Evolutionary conservation across 2,113 vertebrate species (phyloP).

Genomic region (Lepisosteus oculatus): DNA sequence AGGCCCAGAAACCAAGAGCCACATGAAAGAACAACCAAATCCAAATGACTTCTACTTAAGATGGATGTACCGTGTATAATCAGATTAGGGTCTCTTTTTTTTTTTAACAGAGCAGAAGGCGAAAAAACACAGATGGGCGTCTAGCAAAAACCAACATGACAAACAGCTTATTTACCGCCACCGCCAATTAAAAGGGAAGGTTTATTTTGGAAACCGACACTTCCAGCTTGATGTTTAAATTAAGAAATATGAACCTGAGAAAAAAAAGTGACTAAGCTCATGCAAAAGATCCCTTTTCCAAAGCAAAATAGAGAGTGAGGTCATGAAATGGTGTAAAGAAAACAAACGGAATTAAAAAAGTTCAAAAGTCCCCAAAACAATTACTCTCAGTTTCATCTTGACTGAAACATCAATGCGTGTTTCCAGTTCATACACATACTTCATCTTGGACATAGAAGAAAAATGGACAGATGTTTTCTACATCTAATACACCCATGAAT

Average conservation of each 20-base stretch:
- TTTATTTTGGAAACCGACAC: slow-evolving; percentile 35
- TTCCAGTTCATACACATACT: no score
- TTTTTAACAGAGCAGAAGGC: slow-evolving; percentile 24
- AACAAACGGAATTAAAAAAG: no score
- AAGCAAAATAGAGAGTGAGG: slow-evolving; percentile 30
- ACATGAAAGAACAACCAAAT: slow-evolving; percentile 42
- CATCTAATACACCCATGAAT: background rate
- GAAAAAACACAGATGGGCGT: slow-evolving; percentile 18
- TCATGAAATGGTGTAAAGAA: no score
- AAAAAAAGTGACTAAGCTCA: slow-evolving; percentile 28
- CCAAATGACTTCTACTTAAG: slow-evolving; percentile 42
- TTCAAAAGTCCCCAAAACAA: no score
- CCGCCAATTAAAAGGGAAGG: slow-evolving; percentile 37
- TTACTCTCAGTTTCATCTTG: no score
- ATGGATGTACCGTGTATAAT: slow-evolving; percentile 56
- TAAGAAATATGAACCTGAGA: slow-evolving; percentile 29
- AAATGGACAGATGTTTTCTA: background rate
- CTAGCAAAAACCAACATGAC: slow-evolving; percentile 23
- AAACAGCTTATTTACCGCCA: slow-evolving; percentile 35
- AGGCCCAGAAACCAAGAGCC: slow-evolving; percentile 38
- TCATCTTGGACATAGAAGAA: background rate
- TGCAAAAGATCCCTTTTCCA: slow-evolving; percentile 27
- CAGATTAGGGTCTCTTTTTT: slow-evolving; percentile 41
- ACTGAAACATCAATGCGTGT: no score
- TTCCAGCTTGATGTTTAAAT: slow-evolving; percentile 26